These are phyloP conservation scores for Rousettus madagascariensis DNA, from an alignment of 2,797 vertebrate genomes.

Conservation along the genomic window DNA sequence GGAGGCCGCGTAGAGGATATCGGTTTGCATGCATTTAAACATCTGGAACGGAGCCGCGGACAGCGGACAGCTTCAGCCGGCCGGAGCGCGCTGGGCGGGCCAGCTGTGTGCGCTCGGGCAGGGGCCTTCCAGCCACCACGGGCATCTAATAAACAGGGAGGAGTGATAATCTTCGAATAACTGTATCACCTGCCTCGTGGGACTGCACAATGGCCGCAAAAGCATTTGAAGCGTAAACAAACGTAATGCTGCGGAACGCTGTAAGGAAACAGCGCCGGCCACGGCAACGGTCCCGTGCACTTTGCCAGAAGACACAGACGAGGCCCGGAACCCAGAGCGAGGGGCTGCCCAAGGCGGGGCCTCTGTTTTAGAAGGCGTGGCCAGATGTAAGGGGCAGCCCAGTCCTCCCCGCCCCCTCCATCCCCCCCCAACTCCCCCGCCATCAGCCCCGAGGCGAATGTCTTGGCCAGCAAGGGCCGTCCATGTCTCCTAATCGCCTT, in stretches of 20 bases:
- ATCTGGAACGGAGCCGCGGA: neutral
- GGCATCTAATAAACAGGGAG: neutral
- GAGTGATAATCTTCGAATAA: neutral
- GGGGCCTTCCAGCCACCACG: accelerated
- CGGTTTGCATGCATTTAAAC: neutral
- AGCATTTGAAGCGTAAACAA: neutral
- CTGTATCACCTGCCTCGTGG: neutral
- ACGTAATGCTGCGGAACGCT: accelerated
- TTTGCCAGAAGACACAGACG: neutral
- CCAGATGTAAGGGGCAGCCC: accelerated
- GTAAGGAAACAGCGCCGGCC: neutral
- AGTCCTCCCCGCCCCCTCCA: too few species aligned
- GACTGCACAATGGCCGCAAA: accelerated
- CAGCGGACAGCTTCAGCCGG: neutral
- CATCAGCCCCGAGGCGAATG: accelerated
- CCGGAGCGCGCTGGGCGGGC: accelerated
- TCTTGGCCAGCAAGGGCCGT: too few species aligned
- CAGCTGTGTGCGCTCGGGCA: neutral
- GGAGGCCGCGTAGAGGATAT: neutral
- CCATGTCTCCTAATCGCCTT: neutral
- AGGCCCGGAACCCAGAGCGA: neutral
- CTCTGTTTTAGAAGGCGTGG: neutral
- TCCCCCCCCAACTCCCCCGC: too few species aligned
- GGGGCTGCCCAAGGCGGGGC: neutral
- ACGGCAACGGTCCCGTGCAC: neutral